Conservation (phyloP, 2,888 invertebrate genomes). For the Liopterus haemorrhoidalis region DNA sequence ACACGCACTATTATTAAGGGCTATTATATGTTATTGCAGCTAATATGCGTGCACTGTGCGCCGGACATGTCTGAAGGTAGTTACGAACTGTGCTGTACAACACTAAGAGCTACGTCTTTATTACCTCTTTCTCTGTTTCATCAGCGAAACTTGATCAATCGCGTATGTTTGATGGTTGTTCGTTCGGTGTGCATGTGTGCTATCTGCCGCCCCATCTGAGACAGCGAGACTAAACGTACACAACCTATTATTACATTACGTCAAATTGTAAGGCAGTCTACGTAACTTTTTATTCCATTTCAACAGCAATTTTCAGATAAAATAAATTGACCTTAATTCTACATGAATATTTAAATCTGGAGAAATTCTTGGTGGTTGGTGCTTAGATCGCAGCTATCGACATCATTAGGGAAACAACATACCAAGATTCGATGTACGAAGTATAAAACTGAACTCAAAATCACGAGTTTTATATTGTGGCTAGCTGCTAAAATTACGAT, state of each 20-base stretch:
- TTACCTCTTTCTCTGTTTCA: conserved; percentile 9
- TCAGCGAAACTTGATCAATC: neutral
- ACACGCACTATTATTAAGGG: conserved; percentile 48
- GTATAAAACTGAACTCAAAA: too few relatives aligned
- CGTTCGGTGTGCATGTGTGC: conserved; percentile 35
- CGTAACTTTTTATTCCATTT: conserved; percentile 31
- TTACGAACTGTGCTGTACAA: conserved; percentile 9
- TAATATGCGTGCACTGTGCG: conserved; percentile 44
- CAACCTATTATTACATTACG: conserved; percentile 43
- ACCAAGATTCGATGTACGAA: too few relatives aligned
- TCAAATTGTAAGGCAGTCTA: conserved; percentile 38
- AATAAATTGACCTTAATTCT: conserved; percentile 29
- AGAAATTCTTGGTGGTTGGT: conserved; percentile 16
- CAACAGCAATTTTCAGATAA: conserved; percentile 33
- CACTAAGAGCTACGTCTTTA: neutral
- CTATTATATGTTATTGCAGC: conserved; percentile 48
- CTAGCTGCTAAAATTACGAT: too few relatives aligned
- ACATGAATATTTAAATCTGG: conserved; percentile 28
- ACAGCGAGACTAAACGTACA: conserved; percentile 37
- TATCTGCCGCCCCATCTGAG: conserved; percentile 43
- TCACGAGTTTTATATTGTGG: too few relatives aligned
- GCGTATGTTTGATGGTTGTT: conserved; percentile 2
- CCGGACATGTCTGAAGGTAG: conserved; percentile 24
- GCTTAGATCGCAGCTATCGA: too few relatives aligned
- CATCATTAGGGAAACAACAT: too few relatives aligned